Evolutionary conservation across 2,888 invertebrate species (phyloP).

Genomic region (Phytoseiulus persimilis): DNA sequence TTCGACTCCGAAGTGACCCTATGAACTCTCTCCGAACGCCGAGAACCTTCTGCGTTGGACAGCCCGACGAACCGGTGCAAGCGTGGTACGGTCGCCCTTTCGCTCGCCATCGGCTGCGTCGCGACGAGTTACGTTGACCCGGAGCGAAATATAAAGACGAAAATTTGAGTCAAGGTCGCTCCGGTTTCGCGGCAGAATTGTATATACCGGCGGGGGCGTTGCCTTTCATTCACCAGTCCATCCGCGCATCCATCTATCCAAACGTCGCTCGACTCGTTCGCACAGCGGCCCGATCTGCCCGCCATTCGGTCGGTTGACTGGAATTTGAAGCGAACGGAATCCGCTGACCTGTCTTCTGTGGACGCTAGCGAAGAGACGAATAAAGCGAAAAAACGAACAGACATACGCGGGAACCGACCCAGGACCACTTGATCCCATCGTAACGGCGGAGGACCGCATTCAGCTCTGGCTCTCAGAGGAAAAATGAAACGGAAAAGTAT

Average conservation of each 20-base stretch:
- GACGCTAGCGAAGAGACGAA: not conserved
- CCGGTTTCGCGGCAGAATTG: not conserved
- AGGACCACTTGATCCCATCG: not conserved
- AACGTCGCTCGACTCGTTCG: not conserved
- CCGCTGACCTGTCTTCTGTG: not conserved
- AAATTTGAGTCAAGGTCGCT: constrained; percentile 5
- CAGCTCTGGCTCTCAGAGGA: not conserved
- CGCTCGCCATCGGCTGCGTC: too few species aligned
- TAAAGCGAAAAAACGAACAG: not conserved
- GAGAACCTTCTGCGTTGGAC: not conserved
- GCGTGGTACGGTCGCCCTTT: not conserved
- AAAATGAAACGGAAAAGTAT: not conserved
- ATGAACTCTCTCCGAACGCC: not conserved
- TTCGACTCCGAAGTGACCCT: not conserved
- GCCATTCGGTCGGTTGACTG: not conserved
- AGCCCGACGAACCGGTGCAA: too few species aligned
- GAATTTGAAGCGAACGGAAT: not conserved
- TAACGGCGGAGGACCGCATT: not conserved
- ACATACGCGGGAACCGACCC: not conserved
- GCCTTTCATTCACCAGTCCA: not conserved
- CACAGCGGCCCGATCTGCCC: not conserved
- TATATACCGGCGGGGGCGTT: not conserved
- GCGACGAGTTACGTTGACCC: not conserved
- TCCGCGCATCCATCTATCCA: not conserved
- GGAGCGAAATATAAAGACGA: not conserved